phyloP scores from a whole-genome alignment of 2,797 vertebrate species.

The Dryobates pubescens region DNA sequence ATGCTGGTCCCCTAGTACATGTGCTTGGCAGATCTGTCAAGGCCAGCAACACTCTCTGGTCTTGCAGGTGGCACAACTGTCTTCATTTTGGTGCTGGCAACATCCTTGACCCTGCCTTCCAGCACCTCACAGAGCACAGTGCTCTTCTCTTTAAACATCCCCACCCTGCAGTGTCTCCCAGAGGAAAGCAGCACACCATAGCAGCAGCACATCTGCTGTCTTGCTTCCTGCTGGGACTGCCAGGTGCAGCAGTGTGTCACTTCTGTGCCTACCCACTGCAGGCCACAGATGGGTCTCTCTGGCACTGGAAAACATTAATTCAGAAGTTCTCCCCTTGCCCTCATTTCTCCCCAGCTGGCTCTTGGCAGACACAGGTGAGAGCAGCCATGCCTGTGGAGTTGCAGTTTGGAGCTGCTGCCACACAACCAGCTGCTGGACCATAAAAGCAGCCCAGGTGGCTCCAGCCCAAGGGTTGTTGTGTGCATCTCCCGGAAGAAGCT shows the following conservation, averaged over 20 bases:
- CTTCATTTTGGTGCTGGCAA: not conserved
- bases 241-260: too few species aligned
- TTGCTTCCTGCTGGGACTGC: not conserved
- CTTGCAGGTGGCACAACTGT: not conserved
- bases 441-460: not conserved
- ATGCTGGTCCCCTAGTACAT: rapidly evolving
- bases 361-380: not conserved
- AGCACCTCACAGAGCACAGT: rapidly evolving
- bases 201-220: rapidly evolving
- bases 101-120: rapidly evolving
- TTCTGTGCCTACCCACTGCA: rapidly evolving
- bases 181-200: too few species aligned
- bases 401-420: not conserved
- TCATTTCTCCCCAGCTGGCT: not conserved
- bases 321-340: not conserved
- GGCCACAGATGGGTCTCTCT: rapidly evolving
- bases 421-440: not conserved
- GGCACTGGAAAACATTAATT: rapidly evolving
- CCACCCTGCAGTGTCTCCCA: not conserved
- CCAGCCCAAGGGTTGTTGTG: rapidly evolving
- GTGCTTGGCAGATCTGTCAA: not conserved
- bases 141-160: not conserved
- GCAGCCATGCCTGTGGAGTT: rapidly evolving
- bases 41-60: rapidly evolving
- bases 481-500: not conserved